phyloP scores from a whole-genome alignment of 2,888 invertebrate species.

The Abrostola tripartita region DNA sequence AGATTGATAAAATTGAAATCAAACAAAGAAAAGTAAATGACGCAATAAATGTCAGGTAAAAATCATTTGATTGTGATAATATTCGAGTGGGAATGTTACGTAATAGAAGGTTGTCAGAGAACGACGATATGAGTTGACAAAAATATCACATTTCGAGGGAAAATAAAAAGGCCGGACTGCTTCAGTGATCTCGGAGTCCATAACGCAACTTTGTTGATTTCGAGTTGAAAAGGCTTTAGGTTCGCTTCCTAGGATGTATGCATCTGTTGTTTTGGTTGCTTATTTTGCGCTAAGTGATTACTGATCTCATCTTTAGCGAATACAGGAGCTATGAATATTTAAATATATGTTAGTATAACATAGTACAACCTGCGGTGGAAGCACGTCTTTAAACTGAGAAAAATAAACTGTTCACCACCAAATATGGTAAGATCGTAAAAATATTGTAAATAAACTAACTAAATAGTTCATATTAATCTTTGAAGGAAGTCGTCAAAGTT shows the following conservation, averaged over 20 bases:
- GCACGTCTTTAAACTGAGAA: neutral
- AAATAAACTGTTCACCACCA: slow-evolving; percentile 33
- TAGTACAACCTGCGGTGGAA: slow-evolving; percentile 2
- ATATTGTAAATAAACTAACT: slow-evolving; percentile 54
- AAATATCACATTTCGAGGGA: too few species aligned
- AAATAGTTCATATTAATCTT: slow-evolving; percentile 43
- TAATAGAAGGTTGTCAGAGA: neutral
- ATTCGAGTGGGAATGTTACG: neutral
- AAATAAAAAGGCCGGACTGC: too few species aligned
- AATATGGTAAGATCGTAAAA: slow-evolving; percentile 46
- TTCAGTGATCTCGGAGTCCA: too few species aligned
- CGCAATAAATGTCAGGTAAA: neutral
- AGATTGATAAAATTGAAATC: slow-evolving; percentile 1
- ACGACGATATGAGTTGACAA: neutral
- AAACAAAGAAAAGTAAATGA: neutral
- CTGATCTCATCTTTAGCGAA: neutral
- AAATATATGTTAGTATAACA: neutral
- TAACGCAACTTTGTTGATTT: too few species aligned
- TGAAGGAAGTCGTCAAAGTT: slow-evolving; percentile 58
- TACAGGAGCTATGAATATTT: neutral
- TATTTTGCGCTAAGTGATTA: too few species aligned
- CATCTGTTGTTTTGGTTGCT: too few species aligned
- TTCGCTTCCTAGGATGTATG: too few species aligned
- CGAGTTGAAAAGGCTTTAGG: too few species aligned
- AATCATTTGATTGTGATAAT: neutral